These are phyloP conservation scores for Nanger granti DNA, from an alignment of 2,113 vertebrate species.

Conservation along the genomic window DNA sequence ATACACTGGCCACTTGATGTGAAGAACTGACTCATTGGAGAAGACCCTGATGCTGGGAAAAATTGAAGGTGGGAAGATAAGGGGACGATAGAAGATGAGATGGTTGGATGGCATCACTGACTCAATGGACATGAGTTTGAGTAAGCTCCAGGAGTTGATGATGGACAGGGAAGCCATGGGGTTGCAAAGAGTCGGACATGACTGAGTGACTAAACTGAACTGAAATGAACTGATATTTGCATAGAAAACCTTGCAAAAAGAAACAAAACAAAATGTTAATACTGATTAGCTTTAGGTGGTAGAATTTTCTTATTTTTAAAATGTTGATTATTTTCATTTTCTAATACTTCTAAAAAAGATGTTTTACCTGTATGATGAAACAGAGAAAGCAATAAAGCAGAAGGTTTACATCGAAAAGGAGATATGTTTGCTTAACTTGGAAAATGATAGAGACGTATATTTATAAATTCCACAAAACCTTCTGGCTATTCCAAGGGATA, in stretches of 20 bases:
- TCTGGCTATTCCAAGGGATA: neutral
- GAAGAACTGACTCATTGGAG: neutral
- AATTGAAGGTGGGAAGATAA: neutral
- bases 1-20: neutral
- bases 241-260: neutral
- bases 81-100: rapidly evolving
- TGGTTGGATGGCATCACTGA: neutral
- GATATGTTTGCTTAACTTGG: neutral
- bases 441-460: neutral
- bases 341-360: neutral
- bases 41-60: neutral
- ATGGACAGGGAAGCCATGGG: neutral
- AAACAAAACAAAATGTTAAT: neutral
- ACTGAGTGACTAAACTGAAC: neutral
- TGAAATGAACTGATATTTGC: neutral
- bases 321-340: neutral
- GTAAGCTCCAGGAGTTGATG: neutral
- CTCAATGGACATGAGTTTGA: neutral
- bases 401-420: neutral
- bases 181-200: neutral
- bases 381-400: neutral
- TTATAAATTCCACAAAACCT: neutral
- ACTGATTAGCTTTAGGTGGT: neutral
- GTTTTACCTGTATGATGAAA: neutral
- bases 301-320: neutral